Evolutionary conservation across 2,888 invertebrate species (phyloP).

Genomic region (Drosophila incognita): DNA sequence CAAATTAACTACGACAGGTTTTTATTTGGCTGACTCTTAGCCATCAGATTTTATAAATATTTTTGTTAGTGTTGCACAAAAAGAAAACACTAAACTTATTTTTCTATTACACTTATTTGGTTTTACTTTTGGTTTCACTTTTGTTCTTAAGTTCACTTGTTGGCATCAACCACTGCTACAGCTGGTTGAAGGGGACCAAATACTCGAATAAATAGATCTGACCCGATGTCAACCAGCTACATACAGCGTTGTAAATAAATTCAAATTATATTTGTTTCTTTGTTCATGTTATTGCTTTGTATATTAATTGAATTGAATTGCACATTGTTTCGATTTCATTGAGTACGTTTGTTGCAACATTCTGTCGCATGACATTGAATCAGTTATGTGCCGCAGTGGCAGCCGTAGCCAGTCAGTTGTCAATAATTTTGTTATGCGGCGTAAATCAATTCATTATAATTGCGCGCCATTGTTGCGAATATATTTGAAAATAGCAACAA

Average conservation of each 20-base stretch:
- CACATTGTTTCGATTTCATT: conserved; percentile 68
- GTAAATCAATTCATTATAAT: conserved; percentile 75
- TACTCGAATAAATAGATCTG: conserved; percentile 87
- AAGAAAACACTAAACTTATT: background rate
- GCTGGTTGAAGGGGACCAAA: conserved; percentile 93
- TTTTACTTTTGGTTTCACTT: background rate
- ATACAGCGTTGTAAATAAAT: conserved; percentile 85
- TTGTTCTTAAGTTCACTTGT: conserved; percentile 47
- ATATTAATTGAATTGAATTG: conserved; percentile 53
- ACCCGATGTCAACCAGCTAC: conserved; percentile 90
- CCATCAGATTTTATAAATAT: too few species aligned
- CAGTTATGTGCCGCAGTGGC: conserved; percentile 34
- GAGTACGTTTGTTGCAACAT: conserved; percentile 50
- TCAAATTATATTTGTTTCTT: background rate
- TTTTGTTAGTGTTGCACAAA: background rate
- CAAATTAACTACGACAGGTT: background rate
- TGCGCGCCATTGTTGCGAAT: conserved; percentile 59
- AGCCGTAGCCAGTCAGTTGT: conserved; percentile 3
- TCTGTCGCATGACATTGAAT: conserved; percentile 26
- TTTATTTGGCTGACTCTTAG: background rate
- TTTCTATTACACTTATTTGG: background rate
- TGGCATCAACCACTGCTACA: conserved; percentile 87
- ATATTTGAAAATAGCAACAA: conserved; percentile 35
- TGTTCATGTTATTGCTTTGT: conserved; percentile 30
- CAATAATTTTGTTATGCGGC: conserved; percentile 5